Conservation (phyloP, 2,113 vertebrate genomes). For the Oreocharis arfaki region DNA sequence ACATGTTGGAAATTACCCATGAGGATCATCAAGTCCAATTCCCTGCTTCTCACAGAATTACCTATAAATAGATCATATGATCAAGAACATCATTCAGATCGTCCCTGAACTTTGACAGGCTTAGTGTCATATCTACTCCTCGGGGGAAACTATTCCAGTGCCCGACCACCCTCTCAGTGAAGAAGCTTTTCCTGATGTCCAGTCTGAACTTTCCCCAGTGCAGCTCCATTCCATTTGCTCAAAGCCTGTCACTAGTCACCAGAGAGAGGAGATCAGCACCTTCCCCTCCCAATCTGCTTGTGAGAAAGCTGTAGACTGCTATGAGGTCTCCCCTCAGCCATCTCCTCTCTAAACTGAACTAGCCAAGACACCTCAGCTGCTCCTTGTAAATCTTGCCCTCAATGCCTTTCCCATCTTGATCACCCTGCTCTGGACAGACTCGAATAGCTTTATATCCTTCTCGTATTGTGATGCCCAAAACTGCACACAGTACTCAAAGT, state of each 20-base stretch:
- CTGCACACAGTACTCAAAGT: not conserved
- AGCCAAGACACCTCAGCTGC: not conserved
- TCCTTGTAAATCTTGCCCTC: not conserved
- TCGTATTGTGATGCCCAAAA: not conserved
- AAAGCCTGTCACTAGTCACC: fast-evolving
- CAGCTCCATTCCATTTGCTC: not conserved
- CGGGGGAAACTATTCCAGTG: not conserved
- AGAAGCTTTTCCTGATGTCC: not conserved
- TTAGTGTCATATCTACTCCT: not conserved
- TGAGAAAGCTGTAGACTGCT: not conserved
- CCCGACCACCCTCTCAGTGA: not conserved
- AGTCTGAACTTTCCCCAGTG: not conserved
- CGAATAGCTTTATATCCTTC: not conserved
- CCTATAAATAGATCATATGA: not conserved
- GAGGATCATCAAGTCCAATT: not conserved
- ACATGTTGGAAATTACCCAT: not conserved
- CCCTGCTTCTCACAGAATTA: not conserved
- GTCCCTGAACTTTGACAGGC: not conserved
- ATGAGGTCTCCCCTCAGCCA: not conserved
- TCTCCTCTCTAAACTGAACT: not conserved
- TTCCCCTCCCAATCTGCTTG: not conserved
- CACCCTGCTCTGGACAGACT: not conserved
- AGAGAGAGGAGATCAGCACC: not conserved
- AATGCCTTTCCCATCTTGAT: not conserved
- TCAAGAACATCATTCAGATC: not conserved